phyloP scores from a whole-genome alignment of 2,113 vertebrate genomes.

The Eupsittula cactorum region DNA sequence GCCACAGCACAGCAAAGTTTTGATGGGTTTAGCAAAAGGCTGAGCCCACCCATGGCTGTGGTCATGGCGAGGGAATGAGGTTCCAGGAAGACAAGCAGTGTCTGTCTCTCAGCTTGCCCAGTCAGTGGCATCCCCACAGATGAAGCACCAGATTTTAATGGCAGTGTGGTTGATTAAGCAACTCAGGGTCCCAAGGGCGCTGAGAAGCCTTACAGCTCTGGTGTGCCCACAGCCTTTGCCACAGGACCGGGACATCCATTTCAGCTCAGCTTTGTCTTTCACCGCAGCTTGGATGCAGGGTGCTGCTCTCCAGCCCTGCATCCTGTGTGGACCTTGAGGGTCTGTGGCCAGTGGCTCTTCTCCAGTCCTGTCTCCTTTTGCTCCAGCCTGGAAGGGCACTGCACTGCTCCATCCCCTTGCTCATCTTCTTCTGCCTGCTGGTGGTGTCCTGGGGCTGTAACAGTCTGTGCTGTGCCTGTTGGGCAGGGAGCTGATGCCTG shows the following conservation, averaged over 20 bases:
- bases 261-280: neutral
- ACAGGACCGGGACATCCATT: fast-evolving
- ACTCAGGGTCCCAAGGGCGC: neutral
- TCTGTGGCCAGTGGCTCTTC: neutral
- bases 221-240: neutral
- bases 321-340: fast-evolving
- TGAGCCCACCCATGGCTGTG: neutral
- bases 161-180: neutral
- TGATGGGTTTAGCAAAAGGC: neutral
- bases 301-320: neutral
- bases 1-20: neutral
- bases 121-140: neutral
- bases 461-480: neutral
- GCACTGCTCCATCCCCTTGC: too few species aligned
- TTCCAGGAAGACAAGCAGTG: neutral
- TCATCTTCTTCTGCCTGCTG: neutral
- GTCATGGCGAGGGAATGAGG: fast-evolving
- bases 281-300: neutral
- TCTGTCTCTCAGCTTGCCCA: neutral
- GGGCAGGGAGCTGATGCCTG: neutral
- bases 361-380: neutral
- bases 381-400: neutral
- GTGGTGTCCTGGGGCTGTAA: neutral
- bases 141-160: fast-evolving
- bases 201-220: neutral